Evolutionary conservation across 2,797 vertebrate genomes (phyloP).

Genomic region (Paedocypris micromegethes): DNA sequence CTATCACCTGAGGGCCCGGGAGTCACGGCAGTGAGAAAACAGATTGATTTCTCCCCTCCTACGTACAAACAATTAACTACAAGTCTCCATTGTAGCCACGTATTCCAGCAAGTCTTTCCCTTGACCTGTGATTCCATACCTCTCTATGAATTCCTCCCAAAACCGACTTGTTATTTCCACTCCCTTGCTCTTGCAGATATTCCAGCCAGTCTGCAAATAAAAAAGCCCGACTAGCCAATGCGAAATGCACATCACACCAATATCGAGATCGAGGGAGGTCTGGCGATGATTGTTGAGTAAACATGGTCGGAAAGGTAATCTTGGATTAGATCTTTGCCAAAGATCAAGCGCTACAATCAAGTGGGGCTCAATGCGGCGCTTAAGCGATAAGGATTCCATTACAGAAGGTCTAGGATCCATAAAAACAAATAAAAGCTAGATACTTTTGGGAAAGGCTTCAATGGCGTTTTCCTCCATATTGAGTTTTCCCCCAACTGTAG

Average conservation of each 20-base stretch:
- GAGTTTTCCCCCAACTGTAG: conserved; percentile 22
- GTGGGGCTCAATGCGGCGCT: not conserved
- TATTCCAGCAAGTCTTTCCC: conserved; percentile 61
- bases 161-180: conserved; percentile 16
- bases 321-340: not conserved
- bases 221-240: not conserved
- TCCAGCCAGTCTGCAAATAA: conserved; percentile 25
- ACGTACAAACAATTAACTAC: conserved; percentile 78
- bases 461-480: conserved; percentile 6
- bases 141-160: conserved; percentile 33
- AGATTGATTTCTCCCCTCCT: conserved; percentile 77
- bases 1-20: conserved; percentile 68
- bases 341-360: conserved; percentile 5
- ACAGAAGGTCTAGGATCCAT: conserved; percentile 12
- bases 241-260: not conserved
- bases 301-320: conserved; percentile 1
- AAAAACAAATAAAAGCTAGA: conserved; percentile 30
- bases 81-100: conserved; percentile 65
- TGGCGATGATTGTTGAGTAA: not conserved
- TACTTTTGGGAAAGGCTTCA: conserved; percentile 11
- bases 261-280: not conserved
- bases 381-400: conserved; percentile 24
- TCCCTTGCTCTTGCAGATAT: not conserved
- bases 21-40: conserved; percentile 74
- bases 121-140: conserved; percentile 60